Conservation (phyloP, 2,888 invertebrate genomes). For the Vannuccia rotundouncinata region DNA sequence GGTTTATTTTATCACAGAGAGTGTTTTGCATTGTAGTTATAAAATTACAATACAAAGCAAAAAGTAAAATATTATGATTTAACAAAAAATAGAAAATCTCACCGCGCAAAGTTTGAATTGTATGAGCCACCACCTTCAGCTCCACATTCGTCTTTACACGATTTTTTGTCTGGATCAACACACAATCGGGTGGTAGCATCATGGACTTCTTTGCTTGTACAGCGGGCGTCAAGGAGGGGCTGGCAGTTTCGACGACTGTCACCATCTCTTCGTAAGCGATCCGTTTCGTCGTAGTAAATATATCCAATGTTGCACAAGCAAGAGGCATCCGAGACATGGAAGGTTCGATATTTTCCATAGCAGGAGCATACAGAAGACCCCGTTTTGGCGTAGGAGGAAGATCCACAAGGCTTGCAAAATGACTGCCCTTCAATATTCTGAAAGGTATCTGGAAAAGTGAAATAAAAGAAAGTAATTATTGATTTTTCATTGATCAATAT, state of each 20-base stretch:
- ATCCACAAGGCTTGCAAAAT: constrained; percentile 49
- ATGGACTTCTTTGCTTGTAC: background rate
- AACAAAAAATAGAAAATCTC: no score
- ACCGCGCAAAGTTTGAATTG: background rate
- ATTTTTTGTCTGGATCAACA: background rate
- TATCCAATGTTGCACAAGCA: constrained; percentile 49
- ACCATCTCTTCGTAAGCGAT: constrained; percentile 41
- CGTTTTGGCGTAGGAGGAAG: constrained; percentile 43
- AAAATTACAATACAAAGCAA: no score
- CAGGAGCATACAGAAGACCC: constrained; percentile 47
- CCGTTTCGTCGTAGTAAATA: constrained; percentile 48
- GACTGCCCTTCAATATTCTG: background rate
- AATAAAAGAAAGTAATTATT: no score
- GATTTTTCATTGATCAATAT: no score
- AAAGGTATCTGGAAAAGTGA: background rate
- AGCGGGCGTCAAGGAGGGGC: constrained; percentile 43
- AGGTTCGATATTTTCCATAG: constrained; percentile 46
- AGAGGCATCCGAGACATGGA: constrained; percentile 46
- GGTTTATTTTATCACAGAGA: no score
- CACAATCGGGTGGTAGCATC: background rate
- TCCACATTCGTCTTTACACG: background rate
- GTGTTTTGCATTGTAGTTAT: no score
- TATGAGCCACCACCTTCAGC: background rate
- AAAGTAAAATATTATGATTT: no score
- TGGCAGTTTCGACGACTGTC: constrained; percentile 48